Evolutionary conservation across 2,113 vertebrate species (phyloP).

Genomic region (Syngnathus floridae): DNA sequence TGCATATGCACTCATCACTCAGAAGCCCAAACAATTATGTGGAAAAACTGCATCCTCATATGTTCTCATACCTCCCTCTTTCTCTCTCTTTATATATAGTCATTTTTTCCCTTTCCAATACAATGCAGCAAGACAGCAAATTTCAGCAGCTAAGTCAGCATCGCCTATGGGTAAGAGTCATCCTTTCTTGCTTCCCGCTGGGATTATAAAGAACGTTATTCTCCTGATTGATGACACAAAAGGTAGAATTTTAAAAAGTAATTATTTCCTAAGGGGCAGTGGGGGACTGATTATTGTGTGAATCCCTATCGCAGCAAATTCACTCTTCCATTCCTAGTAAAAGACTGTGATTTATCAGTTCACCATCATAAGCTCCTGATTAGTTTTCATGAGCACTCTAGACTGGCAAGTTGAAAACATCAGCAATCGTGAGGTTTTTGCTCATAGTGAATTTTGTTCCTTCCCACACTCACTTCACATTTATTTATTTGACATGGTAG

Average conservation of each 20-base stretch:
- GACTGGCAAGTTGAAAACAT: constrained; percentile 1
- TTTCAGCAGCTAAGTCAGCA: constrained; percentile 3
- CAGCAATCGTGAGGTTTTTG: not conserved
- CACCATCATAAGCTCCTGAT: constrained; percentile 2
- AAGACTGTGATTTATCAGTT: constrained; percentile 2
- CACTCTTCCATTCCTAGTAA: constrained; percentile 1
- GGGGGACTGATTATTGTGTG: not conserved
- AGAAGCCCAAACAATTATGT: constrained; percentile 10
- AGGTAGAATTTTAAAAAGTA: constrained; percentile 9
- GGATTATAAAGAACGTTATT: constrained; percentile 14
- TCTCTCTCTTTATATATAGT: not conserved
- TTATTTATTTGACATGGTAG: not conserved
- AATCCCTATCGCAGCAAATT: not conserved
- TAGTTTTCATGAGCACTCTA: constrained; percentile 4
- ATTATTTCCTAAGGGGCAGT: constrained; percentile 6
- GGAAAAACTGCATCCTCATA: not conserved
- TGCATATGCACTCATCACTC: not conserved
- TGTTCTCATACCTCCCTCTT: not conserved
- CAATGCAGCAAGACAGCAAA: not conserved
- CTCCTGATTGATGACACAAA: constrained; percentile 25
- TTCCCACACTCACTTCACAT: not conserved
- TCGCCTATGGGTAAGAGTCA: not conserved
- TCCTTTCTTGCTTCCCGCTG: not conserved
- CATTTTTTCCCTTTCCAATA: not conserved
- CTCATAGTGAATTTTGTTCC: not conserved